Conservation (phyloP, 2,797 vertebrate genomes). For the Anguilla pacifica region DNA sequence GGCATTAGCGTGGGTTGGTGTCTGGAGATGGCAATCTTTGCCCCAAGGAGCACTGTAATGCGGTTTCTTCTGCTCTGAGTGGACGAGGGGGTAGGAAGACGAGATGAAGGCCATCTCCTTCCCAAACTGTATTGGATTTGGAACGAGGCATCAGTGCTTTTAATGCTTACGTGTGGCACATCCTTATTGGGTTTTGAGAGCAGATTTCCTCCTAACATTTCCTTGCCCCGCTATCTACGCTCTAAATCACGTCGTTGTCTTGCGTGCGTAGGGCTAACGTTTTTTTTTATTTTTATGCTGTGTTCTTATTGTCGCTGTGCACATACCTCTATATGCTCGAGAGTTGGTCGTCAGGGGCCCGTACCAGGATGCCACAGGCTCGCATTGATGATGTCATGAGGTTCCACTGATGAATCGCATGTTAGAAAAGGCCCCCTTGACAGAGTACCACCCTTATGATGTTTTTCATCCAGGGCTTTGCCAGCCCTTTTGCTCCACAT, state of each 20-base stretch:
- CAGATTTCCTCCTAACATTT: slow-evolving; percentile 38
- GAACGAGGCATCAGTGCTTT: slow-evolving; percentile 50
- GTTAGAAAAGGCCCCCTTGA: not conserved
- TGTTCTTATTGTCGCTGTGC: slow-evolving; percentile 7
- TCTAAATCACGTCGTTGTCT: slow-evolving; percentile 52
- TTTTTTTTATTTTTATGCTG: slow-evolving; percentile 16
- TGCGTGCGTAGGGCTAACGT: slow-evolving; percentile 5
- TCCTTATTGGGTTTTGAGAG: slow-evolving; percentile 64
- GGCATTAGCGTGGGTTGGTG: slow-evolving; percentile 45
- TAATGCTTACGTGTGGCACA: slow-evolving; percentile 53
- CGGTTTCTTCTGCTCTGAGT: slow-evolving; percentile 57
- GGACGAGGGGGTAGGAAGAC: slow-evolving; percentile 48
- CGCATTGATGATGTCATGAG: slow-evolving; percentile 5
- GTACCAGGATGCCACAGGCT: not conserved
- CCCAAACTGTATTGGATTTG: slow-evolving; percentile 59
- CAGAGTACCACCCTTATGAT: not conserved
- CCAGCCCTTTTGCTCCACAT: not conserved
- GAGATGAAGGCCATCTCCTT: slow-evolving; percentile 39
- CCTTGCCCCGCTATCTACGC: slow-evolving; percentile 35
- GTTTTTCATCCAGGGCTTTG: slow-evolving; percentile 6
- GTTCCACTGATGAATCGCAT: not conserved
- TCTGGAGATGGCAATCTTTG: slow-evolving; percentile 67
- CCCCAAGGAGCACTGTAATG: slow-evolving; percentile 60
- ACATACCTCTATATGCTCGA: slow-evolving; percentile 17
- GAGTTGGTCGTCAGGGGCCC: not conserved